Evolutionary conservation across 2,797 vertebrate genomes (phyloP).

Genomic region (Momotus momota): DNA sequence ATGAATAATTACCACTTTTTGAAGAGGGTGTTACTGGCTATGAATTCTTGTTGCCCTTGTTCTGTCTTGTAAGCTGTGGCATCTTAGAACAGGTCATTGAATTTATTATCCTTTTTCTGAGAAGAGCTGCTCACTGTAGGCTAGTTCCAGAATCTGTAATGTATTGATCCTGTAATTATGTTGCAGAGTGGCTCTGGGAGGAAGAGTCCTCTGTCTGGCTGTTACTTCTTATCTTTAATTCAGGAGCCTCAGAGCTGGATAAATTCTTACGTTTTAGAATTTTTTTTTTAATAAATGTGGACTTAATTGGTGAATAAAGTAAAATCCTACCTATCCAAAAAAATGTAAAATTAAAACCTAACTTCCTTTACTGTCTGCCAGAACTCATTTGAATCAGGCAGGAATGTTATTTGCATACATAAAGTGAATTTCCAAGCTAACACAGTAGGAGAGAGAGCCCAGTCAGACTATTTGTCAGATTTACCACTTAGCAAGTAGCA

Average conservation of each 20-base stretch:
- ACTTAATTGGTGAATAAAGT: neutral
- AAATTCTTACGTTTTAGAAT: neutral
- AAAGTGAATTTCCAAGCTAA: slow-evolving; percentile 19
- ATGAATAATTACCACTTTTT: slow-evolving; percentile 26
- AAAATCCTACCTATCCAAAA: neutral
- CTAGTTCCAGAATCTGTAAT: slow-evolving; percentile 30
- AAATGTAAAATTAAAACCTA: neutral
- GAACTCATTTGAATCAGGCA: neutral
- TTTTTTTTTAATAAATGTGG: neutral
- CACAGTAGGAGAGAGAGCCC: neutral
- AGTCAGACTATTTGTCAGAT: neutral
- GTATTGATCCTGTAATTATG: slow-evolving; percentile 29
- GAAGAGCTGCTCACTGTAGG: slow-evolving; percentile 15
- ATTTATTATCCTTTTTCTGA: slow-evolving; percentile 38
- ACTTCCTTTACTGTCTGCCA: neutral
- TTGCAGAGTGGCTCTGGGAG: neutral
- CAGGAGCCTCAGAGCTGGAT: neutral
- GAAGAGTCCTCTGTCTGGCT: neutral
- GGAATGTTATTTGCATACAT: neutral
- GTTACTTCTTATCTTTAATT: slow-evolving; percentile 33
- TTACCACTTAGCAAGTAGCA: slow-evolving; percentile 3
- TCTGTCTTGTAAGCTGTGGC: slow-evolving; percentile 19
- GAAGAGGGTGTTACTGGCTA: neutral
- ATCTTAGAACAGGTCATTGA: slow-evolving; percentile 17
- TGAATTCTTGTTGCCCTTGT: slow-evolving; percentile 34